A percentile compares a stretch with the other conserved stretches of the same genome.
Evolutionary conservation across 2,797 vertebrate genomes (phyloP).

Genomic region (Limnodromus scolopaceus): DNA sequence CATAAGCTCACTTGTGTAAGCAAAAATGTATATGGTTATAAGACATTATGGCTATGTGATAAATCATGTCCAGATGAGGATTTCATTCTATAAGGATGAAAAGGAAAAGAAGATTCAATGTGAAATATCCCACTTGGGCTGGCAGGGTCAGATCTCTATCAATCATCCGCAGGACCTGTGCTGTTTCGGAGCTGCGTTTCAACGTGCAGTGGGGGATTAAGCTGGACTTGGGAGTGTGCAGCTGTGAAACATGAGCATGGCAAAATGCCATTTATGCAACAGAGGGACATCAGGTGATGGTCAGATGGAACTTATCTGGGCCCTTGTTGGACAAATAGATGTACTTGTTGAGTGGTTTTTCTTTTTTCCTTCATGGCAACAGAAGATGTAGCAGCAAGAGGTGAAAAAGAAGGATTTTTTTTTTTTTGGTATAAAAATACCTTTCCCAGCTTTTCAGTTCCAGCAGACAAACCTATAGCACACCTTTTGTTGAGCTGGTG

Average conservation of each 20-base stretch:
- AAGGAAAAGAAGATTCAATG: not conserved
- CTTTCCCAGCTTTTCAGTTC: not conserved
- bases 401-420: not conserved
- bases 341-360: not conserved
- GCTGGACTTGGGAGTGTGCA: not conserved
- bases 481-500: not conserved
- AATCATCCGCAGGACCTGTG: not conserved
- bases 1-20: not conserved
- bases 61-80: not conserved
- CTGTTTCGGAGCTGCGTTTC: rapidly evolving
- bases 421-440: not conserved
- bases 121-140: not conserved
- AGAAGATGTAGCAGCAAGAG: not conserved
- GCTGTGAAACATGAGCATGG: not conserved
- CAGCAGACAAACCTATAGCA: not conserved
- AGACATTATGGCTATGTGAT: not conserved
- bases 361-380: not conserved
- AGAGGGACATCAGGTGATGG: not conserved
- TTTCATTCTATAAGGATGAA: not conserved
- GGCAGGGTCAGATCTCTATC: not conserved
- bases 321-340: not conserved
- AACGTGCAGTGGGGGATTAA: rapidly evolving
- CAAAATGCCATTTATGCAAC: not conserved
- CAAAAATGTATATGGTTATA: not conserved
- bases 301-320: not conserved